Evolutionary conservation across 2,797 vertebrate genomes (phyloP).

Genomic region (Cryptoblepharus egeriae): DNA sequence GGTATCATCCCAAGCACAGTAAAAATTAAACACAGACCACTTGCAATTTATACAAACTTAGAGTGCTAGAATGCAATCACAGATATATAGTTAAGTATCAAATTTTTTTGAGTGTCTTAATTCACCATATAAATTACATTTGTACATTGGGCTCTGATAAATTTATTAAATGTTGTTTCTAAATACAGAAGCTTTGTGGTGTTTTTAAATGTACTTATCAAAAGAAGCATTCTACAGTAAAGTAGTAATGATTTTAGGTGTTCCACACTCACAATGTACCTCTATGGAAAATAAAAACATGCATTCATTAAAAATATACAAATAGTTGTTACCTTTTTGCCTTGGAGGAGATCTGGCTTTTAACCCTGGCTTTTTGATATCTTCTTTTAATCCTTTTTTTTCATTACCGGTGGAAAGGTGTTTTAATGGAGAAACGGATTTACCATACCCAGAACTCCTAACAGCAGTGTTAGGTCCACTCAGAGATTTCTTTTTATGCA

Average conservation of each 20-base stretch:
- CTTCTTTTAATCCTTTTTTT: slow-evolving; percentile 72
- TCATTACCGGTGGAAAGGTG: slow-evolving; percentile 64
- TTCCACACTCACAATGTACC: accelerated
- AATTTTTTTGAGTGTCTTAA: not conserved
- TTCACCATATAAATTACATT: not conserved
- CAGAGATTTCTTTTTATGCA: slow-evolving; percentile 73
- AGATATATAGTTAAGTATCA: not conserved
- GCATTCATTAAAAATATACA: slow-evolving; percentile 4
- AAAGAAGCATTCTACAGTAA: not conserved
- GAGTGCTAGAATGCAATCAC: not conserved
- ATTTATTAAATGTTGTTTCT: not conserved
- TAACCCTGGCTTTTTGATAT: slow-evolving; percentile 55
- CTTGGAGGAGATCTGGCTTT: slow-evolving; percentile 67
- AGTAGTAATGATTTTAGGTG: not conserved
- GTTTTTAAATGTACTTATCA: not conserved
- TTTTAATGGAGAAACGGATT: slow-evolving; percentile 68
- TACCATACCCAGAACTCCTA: slow-evolving; percentile 79
- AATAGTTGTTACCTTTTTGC: slow-evolving; percentile 74
- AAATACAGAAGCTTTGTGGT: not conserved
- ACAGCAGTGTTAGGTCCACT: slow-evolving; percentile 63
- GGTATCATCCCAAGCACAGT: not conserved
- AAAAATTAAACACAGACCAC: not conserved
- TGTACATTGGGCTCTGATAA: not conserved
- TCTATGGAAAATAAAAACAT: not conserved
- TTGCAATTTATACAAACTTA: not conserved